phyloP scores from a whole-genome alignment of 1,140 invertebrate genomes.

The Dufourea novaeangliae region DNA sequence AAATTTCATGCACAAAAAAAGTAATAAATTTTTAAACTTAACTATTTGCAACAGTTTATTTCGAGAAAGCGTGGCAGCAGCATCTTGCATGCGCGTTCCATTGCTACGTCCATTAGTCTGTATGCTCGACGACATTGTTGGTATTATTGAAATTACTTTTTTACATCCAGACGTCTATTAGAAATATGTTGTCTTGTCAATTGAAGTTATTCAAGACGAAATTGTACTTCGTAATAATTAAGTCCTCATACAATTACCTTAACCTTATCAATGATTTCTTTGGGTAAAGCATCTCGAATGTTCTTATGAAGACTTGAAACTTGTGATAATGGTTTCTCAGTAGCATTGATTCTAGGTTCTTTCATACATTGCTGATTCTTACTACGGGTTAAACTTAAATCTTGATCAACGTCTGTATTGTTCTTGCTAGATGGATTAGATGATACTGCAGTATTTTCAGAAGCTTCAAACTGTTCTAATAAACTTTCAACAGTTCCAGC shows the following conservation, averaged over 20 bases:
- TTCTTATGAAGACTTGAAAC: conserved; percentile 72
- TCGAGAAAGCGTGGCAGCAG: conserved; percentile 68
- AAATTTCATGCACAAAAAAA: not conserved
- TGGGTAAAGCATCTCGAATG: conserved; percentile 76
- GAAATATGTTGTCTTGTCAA: conserved; percentile 31
- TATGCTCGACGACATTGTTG: conserved; percentile 76
- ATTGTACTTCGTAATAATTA: not conserved
- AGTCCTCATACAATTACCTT: conserved; percentile 72
- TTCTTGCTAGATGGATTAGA: not conserved
- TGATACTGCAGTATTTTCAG: conserved; percentile 65
- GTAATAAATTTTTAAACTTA: conserved; percentile 27
- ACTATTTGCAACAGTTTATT: conserved; percentile 76
- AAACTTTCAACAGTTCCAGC: conserved; percentile 82
- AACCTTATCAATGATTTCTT: conserved; percentile 81
- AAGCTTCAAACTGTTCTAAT: conserved; percentile 83
- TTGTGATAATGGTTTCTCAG: conserved; percentile 61
- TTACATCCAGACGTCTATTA: conserved; percentile 78
- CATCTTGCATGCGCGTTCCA: conserved; percentile 76
- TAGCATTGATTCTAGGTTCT: conserved; percentile 27
- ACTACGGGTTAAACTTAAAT: not conserved
- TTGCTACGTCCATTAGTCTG: conserved; percentile 64
- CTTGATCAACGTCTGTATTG: not conserved
- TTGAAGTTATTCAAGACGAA: not conserved
- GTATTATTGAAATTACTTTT: conserved; percentile 80
- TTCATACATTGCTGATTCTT: conserved; percentile 24